phyloP scores from a whole-genome alignment of 2,888 invertebrate genomes.

The Tachystola acroxantha region DNA sequence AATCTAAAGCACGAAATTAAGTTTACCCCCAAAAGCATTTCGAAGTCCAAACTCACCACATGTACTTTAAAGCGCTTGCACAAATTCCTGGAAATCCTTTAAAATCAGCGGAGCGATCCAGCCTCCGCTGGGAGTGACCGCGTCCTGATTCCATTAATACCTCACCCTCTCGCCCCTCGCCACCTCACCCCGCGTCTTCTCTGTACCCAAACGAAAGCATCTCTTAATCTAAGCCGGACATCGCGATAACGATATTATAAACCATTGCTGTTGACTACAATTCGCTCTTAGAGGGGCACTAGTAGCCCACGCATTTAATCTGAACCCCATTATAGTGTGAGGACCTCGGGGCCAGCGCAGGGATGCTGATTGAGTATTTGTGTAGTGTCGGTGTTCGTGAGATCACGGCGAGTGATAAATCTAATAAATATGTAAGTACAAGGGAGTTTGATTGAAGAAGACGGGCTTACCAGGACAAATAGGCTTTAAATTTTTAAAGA shows the following conservation, averaged over 20 bases:
- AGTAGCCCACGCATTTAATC: conserved; percentile 62
- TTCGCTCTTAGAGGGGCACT: conserved; percentile 68
- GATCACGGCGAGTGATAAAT: conserved; percentile 29
- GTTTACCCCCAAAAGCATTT: conserved; percentile 38
- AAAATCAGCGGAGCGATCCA: conserved; percentile 50
- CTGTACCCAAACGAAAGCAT: conserved; percentile 36
- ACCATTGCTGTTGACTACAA: conserved; percentile 61
- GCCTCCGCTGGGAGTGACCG: conserved; percentile 39
- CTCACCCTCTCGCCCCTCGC: conserved; percentile 12
- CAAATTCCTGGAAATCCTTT: conserved; percentile 55
- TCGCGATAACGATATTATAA: conserved; percentile 65
- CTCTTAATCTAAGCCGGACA: conserved; percentile 64
- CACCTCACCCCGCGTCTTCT: conserved; percentile 24
- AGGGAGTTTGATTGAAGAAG: no score
- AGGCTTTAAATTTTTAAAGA: no score
- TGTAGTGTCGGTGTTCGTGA: conserved; percentile 25
- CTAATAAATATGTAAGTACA: conserved; percentile 9
- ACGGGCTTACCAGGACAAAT: no score
- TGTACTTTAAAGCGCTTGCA: conserved; percentile 39
- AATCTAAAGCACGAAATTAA: conserved; percentile 28
- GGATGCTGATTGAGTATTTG: conserved; percentile 20
- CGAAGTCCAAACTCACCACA: conserved; percentile 40
- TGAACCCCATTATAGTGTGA: conserved; percentile 50
- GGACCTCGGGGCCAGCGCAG: conserved; percentile 29
- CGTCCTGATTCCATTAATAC: conserved; percentile 57